Base-by-base conservation (phyloP, 2,113 vertebrate species). In the Origma solitaria region DNA sequence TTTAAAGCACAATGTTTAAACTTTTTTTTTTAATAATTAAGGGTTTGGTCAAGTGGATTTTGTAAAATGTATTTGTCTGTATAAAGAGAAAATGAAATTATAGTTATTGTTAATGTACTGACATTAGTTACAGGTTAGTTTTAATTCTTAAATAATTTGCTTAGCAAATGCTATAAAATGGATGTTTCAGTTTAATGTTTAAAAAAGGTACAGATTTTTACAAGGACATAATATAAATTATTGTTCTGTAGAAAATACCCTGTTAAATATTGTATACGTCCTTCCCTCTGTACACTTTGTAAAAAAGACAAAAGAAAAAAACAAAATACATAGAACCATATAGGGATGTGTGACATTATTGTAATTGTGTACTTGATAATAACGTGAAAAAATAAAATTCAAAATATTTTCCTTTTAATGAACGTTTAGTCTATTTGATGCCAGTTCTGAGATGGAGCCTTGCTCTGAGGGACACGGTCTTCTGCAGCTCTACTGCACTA, bases 221-320 rank as follows among this genome's bases (percentile, higher is more conserved):
- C 97, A 98, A 98, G 98, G 97, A 98, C 98, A 98, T 98, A 98
- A 99, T 98, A 98, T 99, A 99, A 99, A 98, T 99, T 99, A 99
- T 99, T 99, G 98, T 99, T 99, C 99, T 99, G 99, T 99, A 99
- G 98, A 99, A 96, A 98, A 99, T 98, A 98, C 97, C 98, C 98
- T 98, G 98, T 99, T 99, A 98, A 98, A 99, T 98, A 98, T 98
- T 98, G 97, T 98, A 96, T 94, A 98, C 98, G 98, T 98, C 97
- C 97, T 98, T 98, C 98, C 98, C 98, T 98, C 98, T 99, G 99
- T 99, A 99, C 97, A 99, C 98, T 98, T 98, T 99, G 98, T 98
- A 98, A 98, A 98, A 98, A 98, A 98, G 98, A 98, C 96, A 96
- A 97, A 97, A 90, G 92, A 73, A 94, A 94, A 97, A 96, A 97